phyloP scores from a whole-genome alignment of 2,797 vertebrate species.

The Sternarchorhynchus goeldii region DNA sequence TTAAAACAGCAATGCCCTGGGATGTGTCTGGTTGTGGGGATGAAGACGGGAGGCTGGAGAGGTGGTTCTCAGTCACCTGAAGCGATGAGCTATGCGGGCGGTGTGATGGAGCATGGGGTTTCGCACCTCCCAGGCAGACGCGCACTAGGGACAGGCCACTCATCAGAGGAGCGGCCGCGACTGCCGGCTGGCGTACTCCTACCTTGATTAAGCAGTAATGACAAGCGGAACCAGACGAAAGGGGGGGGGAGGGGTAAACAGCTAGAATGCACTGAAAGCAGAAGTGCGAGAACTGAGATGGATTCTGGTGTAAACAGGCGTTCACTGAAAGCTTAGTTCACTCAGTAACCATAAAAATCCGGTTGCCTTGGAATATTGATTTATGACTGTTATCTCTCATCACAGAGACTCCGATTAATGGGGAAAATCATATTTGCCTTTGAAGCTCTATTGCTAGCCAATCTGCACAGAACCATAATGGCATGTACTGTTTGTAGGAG shows the following conservation, averaged over 20 bases:
- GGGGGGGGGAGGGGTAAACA: constrained; percentile 15
- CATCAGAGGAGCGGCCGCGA: constrained; percentile 62
- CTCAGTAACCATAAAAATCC: constrained; percentile 50
- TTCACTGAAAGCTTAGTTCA: constrained; percentile 55
- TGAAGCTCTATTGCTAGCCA: constrained; percentile 62
- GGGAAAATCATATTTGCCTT: constrained; percentile 68
- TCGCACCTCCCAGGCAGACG: constrained; percentile 34
- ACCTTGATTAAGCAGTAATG: constrained; percentile 75
- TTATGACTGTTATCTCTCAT: constrained; percentile 71
- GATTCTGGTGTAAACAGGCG: constrained; percentile 40
- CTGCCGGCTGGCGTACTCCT: constrained; percentile 70
- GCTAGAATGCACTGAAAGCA: constrained; percentile 37
- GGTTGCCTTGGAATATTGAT: constrained; percentile 67
- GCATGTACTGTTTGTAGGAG: constrained; percentile 62
- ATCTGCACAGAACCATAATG: constrained; percentile 56
- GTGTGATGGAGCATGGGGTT: constrained; percentile 48
- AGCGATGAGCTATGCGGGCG: constrained; percentile 60
- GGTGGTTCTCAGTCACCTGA: constrained; percentile 58
- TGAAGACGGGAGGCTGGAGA: background rate
- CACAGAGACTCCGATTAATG: constrained; percentile 62
- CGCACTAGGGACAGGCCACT: constrained; percentile 55
- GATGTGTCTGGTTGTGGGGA: background rate
- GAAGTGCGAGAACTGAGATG: constrained; percentile 31
- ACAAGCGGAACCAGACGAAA: constrained; percentile 63
- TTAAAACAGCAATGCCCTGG: background rate